Percentiles rank a stretch among this genome's conserved stretches.
Conservation (phyloP, 2,888 invertebrate species). For the Argynnis bischoffii region DNA sequence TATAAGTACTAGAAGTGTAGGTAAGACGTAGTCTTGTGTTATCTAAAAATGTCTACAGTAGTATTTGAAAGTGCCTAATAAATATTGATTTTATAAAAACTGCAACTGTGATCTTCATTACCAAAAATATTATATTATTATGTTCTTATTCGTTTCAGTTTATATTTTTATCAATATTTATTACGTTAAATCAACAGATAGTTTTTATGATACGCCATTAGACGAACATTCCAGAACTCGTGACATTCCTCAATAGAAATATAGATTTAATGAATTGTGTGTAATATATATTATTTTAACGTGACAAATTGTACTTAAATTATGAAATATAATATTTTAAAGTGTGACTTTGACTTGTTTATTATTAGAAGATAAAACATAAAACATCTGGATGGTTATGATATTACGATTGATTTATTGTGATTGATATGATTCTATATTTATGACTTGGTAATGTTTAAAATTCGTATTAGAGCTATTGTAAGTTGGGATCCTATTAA, state of each 20-base stretch:
- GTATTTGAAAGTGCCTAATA: constrained; percentile 23
- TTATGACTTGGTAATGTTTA: constrained; percentile 53
- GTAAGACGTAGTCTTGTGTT: background rate
- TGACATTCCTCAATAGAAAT: background rate
- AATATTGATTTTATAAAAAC: constrained; percentile 34
- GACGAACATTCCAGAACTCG: constrained; percentile 1
- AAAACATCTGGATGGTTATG: constrained; percentile 35
- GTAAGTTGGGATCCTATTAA: constrained; percentile 51
- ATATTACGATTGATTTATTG: background rate
- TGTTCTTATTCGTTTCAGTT: constrained; percentile 29
- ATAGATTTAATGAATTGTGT: background rate
- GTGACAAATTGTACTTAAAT: constrained; percentile 27
- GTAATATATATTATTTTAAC: constrained; percentile 9
- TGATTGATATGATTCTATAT: background rate
- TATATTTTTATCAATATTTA: constrained; percentile 28
- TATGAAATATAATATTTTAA: constrained; percentile 28
- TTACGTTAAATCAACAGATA: constrained; percentile 2
- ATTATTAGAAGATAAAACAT: background rate
- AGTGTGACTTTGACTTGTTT: constrained; percentile 1
- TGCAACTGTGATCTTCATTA: constrained; percentile 48
- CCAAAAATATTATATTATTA: constrained; percentile 44
- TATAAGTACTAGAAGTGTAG: constrained; percentile 8
- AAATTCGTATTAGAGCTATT: constrained; percentile 67
- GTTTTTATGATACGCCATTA: background rate
- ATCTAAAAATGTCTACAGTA: background rate